Conservation (phyloP, 37 sponge, comb jelly and placozoan species). For the Halichondria panicea region DNA sequence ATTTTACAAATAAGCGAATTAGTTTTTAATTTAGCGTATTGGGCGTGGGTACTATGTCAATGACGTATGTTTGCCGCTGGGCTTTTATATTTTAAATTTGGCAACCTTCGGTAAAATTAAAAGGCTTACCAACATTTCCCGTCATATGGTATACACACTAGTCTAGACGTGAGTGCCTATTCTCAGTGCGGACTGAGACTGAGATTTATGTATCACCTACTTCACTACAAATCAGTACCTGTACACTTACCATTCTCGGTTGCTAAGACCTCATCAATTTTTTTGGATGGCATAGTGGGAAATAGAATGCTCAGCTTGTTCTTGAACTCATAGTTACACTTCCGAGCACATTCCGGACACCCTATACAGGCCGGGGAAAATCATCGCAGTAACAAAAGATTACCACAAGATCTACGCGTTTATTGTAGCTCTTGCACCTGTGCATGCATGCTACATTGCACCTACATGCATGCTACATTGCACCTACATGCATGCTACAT, state of each 20-base stretch:
- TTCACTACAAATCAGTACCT: neutral
- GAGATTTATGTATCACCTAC: too few relatives aligned
- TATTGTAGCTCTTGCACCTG: too few relatives aligned
- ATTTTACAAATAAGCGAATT: too few relatives aligned
- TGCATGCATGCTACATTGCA: neutral
- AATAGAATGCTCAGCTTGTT: constrained; percentile 26
- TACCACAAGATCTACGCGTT: too few relatives aligned
- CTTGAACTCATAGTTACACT: constrained; percentile 22
- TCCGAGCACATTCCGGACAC: constrained; percentile 7
- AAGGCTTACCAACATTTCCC: neutral
- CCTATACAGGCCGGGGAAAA: constrained; percentile 6
- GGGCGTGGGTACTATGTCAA: too few relatives aligned
- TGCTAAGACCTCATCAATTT: constrained; percentile 34
- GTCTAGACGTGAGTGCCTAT: too few relatives aligned
- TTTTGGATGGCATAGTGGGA: constrained; percentile 9
- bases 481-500: neutral
- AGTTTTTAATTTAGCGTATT: too few relatives aligned
- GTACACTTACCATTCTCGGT: constrained; percentile 5
- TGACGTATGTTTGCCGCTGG: too few relatives aligned
- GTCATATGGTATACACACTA: too few relatives aligned
- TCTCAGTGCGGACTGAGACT: too few relatives aligned
- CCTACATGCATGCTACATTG: neutral
- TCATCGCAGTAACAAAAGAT: too few relatives aligned
- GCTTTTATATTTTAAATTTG: too few relatives aligned
- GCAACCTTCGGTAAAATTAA: neutral